phyloP scores from a whole-genome alignment of 2,797 vertebrate genomes.

The Heterohyrax brucei region DNA sequence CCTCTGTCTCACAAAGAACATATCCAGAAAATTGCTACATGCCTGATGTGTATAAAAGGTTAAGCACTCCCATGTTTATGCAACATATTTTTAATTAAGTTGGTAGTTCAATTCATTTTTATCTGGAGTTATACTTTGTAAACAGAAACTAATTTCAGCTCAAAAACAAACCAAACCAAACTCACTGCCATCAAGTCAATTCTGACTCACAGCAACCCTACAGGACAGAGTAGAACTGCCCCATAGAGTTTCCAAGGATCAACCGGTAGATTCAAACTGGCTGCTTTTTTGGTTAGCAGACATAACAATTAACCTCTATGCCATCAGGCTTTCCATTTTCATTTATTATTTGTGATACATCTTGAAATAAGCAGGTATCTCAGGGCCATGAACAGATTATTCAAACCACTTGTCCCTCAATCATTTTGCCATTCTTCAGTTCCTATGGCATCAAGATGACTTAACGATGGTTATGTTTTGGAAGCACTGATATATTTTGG shows the following conservation, averaged over 20 bases:
- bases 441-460: constrained; percentile 77
- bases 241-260: too few species aligned
- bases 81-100: constrained; percentile 20
- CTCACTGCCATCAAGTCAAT: too few species aligned
- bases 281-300: too few species aligned
- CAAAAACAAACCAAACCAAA: background rate
- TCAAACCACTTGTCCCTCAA: constrained; percentile 82
- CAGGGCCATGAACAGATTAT: constrained; percentile 74
- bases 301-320: too few species aligned
- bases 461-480: constrained; percentile 81
- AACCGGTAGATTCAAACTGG: too few species aligned
- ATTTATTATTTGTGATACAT: constrained; percentile 65
- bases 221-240: too few species aligned
- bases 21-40: too few species aligned
- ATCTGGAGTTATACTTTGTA: constrained; percentile 83
- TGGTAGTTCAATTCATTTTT: constrained; percentile 47
- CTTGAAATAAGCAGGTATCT: constrained; percentile 86
- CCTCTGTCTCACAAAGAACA: background rate
- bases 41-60: background rate
- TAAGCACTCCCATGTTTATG: background rate
- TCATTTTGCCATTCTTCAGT: constrained; percentile 84
- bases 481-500: constrained; percentile 37
- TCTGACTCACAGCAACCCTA: too few species aligned
- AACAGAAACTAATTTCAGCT: constrained; percentile 71
- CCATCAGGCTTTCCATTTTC: too few species aligned